These are phyloP conservation scores for Cylas formicarius DNA, from an alignment of 1,140 invertebrate genomes.

Conservation along the genomic window DNA sequence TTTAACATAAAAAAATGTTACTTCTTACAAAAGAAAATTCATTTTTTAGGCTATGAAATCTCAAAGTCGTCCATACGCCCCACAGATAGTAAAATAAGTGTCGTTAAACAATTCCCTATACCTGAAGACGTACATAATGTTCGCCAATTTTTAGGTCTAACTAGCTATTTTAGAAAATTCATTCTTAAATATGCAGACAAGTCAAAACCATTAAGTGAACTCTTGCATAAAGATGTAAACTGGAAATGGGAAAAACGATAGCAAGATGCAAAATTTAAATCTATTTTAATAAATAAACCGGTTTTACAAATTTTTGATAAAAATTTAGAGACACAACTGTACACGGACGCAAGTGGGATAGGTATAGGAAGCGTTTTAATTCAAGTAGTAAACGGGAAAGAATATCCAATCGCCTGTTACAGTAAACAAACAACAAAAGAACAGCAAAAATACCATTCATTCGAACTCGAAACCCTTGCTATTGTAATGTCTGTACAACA, in stretches of 20 bases:
- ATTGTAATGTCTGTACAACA: no score
- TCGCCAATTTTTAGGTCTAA: constrained; percentile 35
- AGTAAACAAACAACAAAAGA: constrained; percentile 15
- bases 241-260: constrained; percentile 4
- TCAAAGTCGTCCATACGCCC: constrained; percentile 31
- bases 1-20: constrained; percentile 20
- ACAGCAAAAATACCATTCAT: constrained; percentile 24
- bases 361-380: constrained; percentile 13
- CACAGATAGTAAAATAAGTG: constrained; percentile 27
- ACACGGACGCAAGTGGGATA: constrained; percentile 11
- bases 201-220: not conserved
- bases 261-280: constrained; percentile 6
- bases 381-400: constrained; percentile 8
- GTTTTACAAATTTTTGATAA: constrained; percentile 11
- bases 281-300: not conserved
- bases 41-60: constrained; percentile 21
- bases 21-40: constrained; percentile 9
- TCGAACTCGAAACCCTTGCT: constrained; percentile 30
- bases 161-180: constrained; percentile 36
- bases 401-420: constrained; percentile 22
- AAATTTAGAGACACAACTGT: constrained; percentile 23
- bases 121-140: constrained; percentile 31
- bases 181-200: constrained; percentile 21
- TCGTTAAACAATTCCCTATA: constrained; percentile 27
- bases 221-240: constrained; percentile 12